Base-by-base conservation (phyloP, 2,113 vertebrate genomes). In the Charina bottae region DNA sequence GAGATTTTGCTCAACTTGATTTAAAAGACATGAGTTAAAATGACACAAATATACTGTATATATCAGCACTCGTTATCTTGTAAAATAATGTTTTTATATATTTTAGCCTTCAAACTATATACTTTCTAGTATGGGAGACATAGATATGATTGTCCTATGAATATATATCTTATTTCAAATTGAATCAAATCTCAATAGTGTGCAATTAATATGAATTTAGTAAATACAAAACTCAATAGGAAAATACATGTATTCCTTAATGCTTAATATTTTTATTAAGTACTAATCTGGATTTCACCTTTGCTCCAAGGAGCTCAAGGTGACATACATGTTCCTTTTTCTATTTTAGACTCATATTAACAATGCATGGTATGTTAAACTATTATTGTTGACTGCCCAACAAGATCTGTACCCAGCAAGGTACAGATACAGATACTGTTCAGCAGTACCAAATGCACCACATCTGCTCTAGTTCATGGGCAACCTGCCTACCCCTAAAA, bases 151-250 rank as follows among this genome's bases (percentile, higher is more conserved):
- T 37, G 7, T 42, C 72, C 17, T 15, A 28, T 89, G 0, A 42
- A 64, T 6, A 56, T 28, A 24, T 37, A 60, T 12, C 2, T 55
- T 28, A 2, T 46, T 46, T 26, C 21, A 15, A 49, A 54, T 37
- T 0, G 0, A 17, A 84, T 15, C 24, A 89, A 26, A 28, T 78
- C 28, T 37, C 2, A 0, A 0, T 15, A 4, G 64, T 55, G 4
- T 42, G 37, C 6, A 72, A 0, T 33, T 28, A 28, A 9, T 78
- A 68, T 33, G 37, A 88, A 78, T 49, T 59, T 83, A 91, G 33
- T 92, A 23, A 88, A 37, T 23, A 37, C 64, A 21, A 59, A 72
- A 33, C 21, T 26, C 23, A 46, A 12, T 54, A 6, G 49, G 2
- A 64, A 91, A 55, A 91, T 15, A 33, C 62, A 10, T n/a, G n/a